phyloP scores from a whole-genome alignment of 2,797 vertebrate genomes.

The Bradypodion pumilum region DNA sequence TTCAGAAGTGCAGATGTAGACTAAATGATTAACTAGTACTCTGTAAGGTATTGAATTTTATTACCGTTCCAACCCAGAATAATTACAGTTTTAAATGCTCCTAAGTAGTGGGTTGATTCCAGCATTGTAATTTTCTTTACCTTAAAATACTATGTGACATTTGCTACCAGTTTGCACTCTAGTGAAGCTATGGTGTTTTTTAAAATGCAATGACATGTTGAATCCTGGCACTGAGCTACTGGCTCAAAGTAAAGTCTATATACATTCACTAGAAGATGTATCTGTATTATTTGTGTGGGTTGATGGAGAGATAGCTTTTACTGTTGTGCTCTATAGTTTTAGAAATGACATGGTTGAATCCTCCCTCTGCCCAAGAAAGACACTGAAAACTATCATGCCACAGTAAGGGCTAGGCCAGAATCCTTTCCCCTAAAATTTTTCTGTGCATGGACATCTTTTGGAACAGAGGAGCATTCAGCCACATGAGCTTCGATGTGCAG shows the following conservation, averaged over 20 bases:
- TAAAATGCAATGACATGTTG: too few relatives aligned
- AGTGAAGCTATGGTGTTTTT: background rate
- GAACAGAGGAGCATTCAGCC: background rate
- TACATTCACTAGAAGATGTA: background rate
- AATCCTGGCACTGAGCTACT: background rate
- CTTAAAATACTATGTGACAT: background rate
- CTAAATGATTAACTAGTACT: too few relatives aligned
- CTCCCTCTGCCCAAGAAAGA: too few relatives aligned
- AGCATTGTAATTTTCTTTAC: background rate
- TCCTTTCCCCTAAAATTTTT: background rate
- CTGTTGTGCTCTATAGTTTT: too few relatives aligned
- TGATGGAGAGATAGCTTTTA: too few relatives aligned
- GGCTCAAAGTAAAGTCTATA: background rate
- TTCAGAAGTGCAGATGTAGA: too few relatives aligned
- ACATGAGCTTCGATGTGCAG: too few relatives aligned
- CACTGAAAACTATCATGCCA: background rate
- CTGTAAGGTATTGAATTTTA: too few relatives aligned
- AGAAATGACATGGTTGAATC: background rate
- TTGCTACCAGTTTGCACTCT: slow-evolving; percentile 7
- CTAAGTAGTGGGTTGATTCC: background rate
- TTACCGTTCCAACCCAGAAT: background rate
- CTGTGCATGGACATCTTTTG: background rate
- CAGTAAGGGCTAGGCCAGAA: background rate
- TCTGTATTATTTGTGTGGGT: background rate
- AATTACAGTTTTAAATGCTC: background rate